Evolutionary conservation across 1,140 invertebrate genomes (phyloP), one percentile per base, ranked within the genome.

Genomic region (Aphelenchoides avenae): DNA sequence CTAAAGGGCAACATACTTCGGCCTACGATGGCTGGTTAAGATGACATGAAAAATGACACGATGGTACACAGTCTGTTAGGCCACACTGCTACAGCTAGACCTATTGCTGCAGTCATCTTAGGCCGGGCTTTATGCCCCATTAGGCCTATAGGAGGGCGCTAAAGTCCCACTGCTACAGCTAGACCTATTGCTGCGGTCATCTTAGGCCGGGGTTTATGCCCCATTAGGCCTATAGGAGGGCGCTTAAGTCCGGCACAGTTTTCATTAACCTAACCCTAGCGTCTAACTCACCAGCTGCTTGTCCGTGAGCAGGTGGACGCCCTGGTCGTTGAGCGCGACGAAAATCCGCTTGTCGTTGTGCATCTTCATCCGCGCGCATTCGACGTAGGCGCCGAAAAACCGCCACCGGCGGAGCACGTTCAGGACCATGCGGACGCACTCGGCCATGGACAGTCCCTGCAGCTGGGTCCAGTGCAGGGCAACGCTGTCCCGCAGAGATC

Each of bases 391-490:
- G 13, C 68, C 68, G 36, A 71, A 71, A 15, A 71, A 46, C 29
- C 57, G 55, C 68, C 68, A 71, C 53, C 64, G 67, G 13, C 62
- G 44, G 2, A 71, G 52, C 29, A 71, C 67, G n/a, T 33, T 26
- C 3, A 69, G 44, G 29, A 71, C 53, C 11, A 72, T 60, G 18
- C 69, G 34, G 18, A 64, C 61, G 40, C 66, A 69, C 43, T 71
- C 68, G 13, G 31, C 37, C n/a, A 65, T 41, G 18, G 24, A 30
- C 27, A 67, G 59, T 31, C 69, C 68, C 5, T 31, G 33, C 18
- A 71, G 30, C 27, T 72, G 39, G 20, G 13, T 47, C 68, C 68
- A 71, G 39, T 71, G 24, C 22, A 39, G 11, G 18, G 18, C 20
- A 4, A 66, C 33, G 22, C 39, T 37, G n/a, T 29, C 24, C 6